A percentile compares a stretch with the other conserved stretches of the same genome.
These are phyloP conservation scores for Ianthella basta DNA, from an alignment of 37 sponge, comb jelly and placozoan species.

Conservation along the genomic window DNA sequence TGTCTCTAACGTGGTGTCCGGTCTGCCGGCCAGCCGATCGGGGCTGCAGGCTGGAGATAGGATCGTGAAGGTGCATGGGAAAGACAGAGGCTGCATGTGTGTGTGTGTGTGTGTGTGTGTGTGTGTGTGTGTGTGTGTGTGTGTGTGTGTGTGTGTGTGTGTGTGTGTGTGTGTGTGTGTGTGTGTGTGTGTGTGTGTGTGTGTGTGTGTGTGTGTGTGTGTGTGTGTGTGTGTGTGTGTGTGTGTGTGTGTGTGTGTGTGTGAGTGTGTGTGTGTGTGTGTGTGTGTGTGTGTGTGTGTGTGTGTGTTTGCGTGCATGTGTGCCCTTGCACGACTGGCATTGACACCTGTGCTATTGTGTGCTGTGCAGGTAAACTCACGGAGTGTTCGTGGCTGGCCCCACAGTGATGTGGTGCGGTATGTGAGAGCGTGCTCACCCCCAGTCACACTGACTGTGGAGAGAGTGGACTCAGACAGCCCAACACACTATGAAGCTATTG, in stretches of 20 bases:
- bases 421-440: constrained; percentile 14
- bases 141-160: background rate
- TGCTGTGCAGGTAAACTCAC: constrained; percentile 30
- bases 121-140: too few species aligned
- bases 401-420: constrained; percentile 8
- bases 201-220: background rate
- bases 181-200: background rate
- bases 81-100: background rate
- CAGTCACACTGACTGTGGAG: constrained; percentile 3
- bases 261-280: constrained; percentile 4
- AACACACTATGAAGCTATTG: constrained; percentile 5
- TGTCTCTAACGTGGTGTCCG: constrained; percentile 40
- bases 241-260: background rate
- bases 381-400: constrained; percentile 21
- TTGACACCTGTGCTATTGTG: background rate
- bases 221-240: background rate
- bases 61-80: constrained; percentile 46
- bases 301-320: too few species aligned
- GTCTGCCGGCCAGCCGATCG: constrained; percentile 46
- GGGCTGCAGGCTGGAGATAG: constrained; percentile 50
- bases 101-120: constrained; percentile 17
- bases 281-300: background rate
- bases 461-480: background rate
- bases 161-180: background rate
- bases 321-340: too few species aligned